Evolutionary conservation across 2,113 vertebrate genomes (phyloP).

Genomic region (Trogon melanurus): DNA sequence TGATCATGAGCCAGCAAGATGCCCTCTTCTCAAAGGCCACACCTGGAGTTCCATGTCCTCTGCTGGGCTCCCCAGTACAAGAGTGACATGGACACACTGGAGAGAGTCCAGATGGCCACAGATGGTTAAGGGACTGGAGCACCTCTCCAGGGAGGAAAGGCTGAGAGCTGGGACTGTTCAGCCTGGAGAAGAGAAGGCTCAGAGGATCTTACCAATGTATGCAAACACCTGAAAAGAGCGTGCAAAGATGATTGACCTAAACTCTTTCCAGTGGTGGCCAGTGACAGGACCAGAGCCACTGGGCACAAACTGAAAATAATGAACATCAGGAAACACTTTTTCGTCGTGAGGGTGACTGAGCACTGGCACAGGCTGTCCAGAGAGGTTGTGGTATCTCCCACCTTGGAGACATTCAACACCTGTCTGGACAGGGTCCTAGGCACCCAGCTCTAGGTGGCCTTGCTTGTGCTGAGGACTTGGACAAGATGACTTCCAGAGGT

Average conservation of each 20-base stretch:
- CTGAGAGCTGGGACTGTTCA: not conserved
- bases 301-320: not conserved
- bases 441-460: not conserved
- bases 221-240: not conserved
- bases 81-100: not conserved
- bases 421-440: rapidly evolving
- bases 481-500: not conserved
- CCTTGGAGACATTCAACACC: not conserved
- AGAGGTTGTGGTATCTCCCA: not conserved
- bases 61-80: not conserved
- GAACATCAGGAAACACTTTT: not conserved
- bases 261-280: not conserved
- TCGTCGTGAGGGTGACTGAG: not conserved
- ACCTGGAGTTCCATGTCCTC: too few relatives aligned
- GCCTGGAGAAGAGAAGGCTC: not conserved
- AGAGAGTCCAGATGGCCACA: not conserved
- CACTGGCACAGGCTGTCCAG: not conserved
- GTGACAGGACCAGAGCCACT: not conserved
- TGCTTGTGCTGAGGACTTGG: not conserved
- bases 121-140: not conserved
- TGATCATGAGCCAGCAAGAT: not conserved
- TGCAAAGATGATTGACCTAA: not conserved
- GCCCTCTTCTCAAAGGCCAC: not conserved
- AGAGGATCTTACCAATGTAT: not conserved
- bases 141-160: not conserved